These are phyloP conservation scores for Spodoptera littoralis DNA, from an alignment of 2,888 invertebrate species.

Conservation along the genomic window DNA sequence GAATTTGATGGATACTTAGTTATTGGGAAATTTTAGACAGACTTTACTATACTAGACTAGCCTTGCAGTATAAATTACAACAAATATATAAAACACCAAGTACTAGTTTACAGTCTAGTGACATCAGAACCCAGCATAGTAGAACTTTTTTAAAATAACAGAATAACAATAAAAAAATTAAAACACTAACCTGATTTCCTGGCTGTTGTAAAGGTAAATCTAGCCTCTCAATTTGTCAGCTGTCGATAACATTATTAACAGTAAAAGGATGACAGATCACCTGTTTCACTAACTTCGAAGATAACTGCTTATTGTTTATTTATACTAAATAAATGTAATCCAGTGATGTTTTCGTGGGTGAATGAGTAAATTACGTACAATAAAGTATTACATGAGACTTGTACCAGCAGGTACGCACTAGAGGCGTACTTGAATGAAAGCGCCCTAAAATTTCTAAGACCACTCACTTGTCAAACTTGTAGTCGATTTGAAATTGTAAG, in stretches of 20 bases:
- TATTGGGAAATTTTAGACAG: too few species aligned
- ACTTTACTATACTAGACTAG: too few species aligned
- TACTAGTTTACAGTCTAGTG: not conserved
- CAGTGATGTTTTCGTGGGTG: constrained; percentile 28
- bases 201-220: constrained; percentile 53
- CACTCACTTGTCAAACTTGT: not conserved
- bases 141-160: constrained; percentile 4
- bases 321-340: constrained; percentile 14
- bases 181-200: constrained; percentile 69
- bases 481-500: not conserved
- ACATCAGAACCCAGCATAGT: not conserved
- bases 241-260: constrained; percentile 38
- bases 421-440: constrained; percentile 12
- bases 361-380: constrained; percentile 13
- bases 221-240: constrained; percentile 50
- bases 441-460: not conserved
- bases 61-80: not conserved
- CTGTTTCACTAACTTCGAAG: constrained; percentile 20
- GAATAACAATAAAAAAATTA: constrained; percentile 32
- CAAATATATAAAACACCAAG: not conserved
- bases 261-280: constrained; percentile 17
- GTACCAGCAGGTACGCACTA: constrained; percentile 42
- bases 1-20: too few species aligned
- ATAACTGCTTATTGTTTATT: constrained; percentile 1
- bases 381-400: not conserved